Conservation (phyloP, 2,113 vertebrate species). For the Catagonus wagneri region DNA sequence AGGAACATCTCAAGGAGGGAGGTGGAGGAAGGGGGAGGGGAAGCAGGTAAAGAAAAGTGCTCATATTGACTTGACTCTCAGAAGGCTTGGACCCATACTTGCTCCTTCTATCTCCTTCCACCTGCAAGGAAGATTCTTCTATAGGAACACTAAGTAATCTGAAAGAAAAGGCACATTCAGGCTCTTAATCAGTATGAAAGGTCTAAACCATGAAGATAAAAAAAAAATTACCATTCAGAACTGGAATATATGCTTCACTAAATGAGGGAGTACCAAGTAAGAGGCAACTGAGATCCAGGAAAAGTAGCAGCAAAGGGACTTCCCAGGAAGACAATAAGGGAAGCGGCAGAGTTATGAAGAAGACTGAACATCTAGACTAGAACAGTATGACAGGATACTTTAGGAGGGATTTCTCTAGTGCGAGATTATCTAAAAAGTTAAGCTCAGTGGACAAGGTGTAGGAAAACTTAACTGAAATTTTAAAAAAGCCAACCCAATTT, state of each 20-base stretch:
- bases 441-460: neutral
- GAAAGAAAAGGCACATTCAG: neutral
- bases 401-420: neutral
- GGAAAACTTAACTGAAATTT: neutral
- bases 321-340: neutral
- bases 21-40: neutral
- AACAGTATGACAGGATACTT: neutral
- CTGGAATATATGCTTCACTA: neutral
- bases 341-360: neutral
- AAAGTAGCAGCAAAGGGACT: neutral
- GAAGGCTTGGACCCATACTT: neutral
- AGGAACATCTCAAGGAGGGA: neutral
- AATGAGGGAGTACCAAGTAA: neutral
- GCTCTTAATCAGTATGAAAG: neutral
- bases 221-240: neutral
- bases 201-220: neutral
- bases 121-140: neutral
- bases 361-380: neutral
- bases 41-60: neutral
- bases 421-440: conserved; percentile 8
- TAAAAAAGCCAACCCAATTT: neutral
- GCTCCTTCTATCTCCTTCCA: neutral
- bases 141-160: neutral
- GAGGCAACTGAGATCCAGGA: neutral
- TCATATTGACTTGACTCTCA: neutral